Percentiles rank a stretch among this genome's conserved stretches.
Evolutionary conservation across 2,113 vertebrate genomes (phyloP).

Genomic region (Pholis gunnellus): DNA sequence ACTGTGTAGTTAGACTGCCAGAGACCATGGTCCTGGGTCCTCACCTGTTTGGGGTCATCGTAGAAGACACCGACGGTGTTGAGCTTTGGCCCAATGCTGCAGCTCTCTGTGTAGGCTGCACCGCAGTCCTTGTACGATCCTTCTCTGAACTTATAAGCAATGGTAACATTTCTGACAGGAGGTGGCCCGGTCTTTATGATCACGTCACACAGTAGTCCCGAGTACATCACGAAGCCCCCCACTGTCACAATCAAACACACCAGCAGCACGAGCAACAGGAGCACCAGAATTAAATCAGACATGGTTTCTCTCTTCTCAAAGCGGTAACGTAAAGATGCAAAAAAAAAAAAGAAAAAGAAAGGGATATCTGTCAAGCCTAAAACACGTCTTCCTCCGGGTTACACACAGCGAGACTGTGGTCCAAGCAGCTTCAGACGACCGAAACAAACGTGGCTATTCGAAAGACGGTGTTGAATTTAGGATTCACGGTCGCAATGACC

Average conservation of each 20-base stretch:
- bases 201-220: conserved; percentile 90
- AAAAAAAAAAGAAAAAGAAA: accelerated
- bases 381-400: conserved; percentile 5
- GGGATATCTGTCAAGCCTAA: background rate
- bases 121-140: conserved; percentile 90
- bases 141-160: conserved; percentile 94
- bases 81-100: conserved; percentile 92
- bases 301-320: conserved; percentile 69
- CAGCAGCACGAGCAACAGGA: conserved; percentile 85
- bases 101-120: conserved; percentile 90
- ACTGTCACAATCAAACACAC: conserved; percentile 87
- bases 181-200: conserved; percentile 91
- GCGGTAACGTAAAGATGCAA: background rate
- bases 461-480: background rate
- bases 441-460: background rate
- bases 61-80: conserved; percentile 91
- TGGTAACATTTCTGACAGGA: conserved; percentile 87
- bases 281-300: conserved; percentile 90
- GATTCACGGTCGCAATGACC: background rate
- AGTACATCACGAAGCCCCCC: conserved; percentile 87
- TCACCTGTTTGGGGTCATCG: conserved; percentile 93
- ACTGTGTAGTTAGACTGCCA: background rate
- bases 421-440: background rate
- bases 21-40: conserved; percentile 79
- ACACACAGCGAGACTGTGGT: conserved; percentile 10